Evolutionary conservation across 1,140 invertebrate genomes (phyloP).

Genomic region (Hycleus phaleratus): DNA sequence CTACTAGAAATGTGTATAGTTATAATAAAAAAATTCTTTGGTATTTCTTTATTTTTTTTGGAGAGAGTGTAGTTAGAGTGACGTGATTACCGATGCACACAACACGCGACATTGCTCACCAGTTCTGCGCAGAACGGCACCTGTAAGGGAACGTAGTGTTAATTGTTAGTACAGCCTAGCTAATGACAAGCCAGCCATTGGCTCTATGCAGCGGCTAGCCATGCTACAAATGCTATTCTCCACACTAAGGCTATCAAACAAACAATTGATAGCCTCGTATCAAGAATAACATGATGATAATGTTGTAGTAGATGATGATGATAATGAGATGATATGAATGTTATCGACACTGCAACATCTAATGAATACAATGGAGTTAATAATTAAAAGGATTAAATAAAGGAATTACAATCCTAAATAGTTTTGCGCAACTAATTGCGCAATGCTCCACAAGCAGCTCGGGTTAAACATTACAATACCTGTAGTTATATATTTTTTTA

Average conservation of each 20-base stretch:
- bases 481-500: constrained; percentile 1
- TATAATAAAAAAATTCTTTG: constrained; percentile 8
- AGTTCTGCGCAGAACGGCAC: constrained; percentile 79
- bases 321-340: constrained; percentile 12
- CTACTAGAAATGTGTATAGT: constrained; percentile 42
- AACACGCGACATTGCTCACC: constrained; percentile 86
- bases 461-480: constrained; percentile 22
- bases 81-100: constrained; percentile 81
- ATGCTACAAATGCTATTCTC: constrained; percentile 19
- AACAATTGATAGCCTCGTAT: not conserved
- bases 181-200: constrained; percentile 32
- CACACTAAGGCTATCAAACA: not conserved
- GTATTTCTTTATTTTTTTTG: constrained; percentile 20
- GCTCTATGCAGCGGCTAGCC: constrained; percentile 27
- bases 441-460: constrained; percentile 8
- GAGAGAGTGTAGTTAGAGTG: constrained; percentile 41
- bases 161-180: constrained; percentile 44
- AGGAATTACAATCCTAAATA: not conserved
- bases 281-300: not conserved
- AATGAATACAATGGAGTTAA: too few species aligned
- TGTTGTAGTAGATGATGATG: not conserved
- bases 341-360: not conserved
- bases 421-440: constrained; percentile 2
- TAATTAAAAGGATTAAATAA: too few species aligned
- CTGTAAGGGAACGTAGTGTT: constrained; percentile 63